Evolutionary conservation across 92 coral and sea anemone species (phyloP).

Genomic region (Epizoanthus rinbou): DNA sequence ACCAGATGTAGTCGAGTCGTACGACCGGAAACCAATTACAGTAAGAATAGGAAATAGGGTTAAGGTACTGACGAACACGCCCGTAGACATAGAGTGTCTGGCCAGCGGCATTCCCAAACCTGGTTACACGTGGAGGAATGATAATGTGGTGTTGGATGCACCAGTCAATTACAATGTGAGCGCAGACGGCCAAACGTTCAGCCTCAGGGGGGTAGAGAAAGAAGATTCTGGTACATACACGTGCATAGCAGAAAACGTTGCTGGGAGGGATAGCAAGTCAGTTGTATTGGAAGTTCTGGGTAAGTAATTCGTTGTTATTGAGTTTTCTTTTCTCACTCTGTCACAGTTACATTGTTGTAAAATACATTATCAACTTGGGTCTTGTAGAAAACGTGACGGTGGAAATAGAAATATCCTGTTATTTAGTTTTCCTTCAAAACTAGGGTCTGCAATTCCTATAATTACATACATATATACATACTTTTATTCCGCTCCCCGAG

Average conservation of each 20-base stretch:
- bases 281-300: slow-evolving; percentile 18
- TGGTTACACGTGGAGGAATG: slow-evolving; percentile 19
- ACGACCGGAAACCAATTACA: slow-evolving; percentile 10
- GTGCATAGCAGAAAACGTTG: slow-evolving; percentile 32
- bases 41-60: slow-evolving; percentile 25
- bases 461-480: no score
- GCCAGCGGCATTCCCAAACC: slow-evolving; percentile 29
- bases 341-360: not conserved
- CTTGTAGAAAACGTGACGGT: no score
- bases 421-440: no score
- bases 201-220: not conserved
- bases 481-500: no score
- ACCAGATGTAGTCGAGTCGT: slow-evolving; percentile 17
- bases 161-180: not conserved
- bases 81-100: slow-evolving; percentile 21
- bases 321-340: not conserved
- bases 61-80: slow-evolving; percentile 17
- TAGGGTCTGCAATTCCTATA: no score
- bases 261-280: slow-evolving; percentile 24
- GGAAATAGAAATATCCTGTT: no score
- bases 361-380: no score
- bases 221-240: slow-evolving; percentile 12
- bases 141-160: not conserved
- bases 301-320: not conserved
- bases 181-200: not conserved